phyloP scores from a whole-genome alignment of 2,113 vertebrate genomes.

The Pavo muticus region DNA sequence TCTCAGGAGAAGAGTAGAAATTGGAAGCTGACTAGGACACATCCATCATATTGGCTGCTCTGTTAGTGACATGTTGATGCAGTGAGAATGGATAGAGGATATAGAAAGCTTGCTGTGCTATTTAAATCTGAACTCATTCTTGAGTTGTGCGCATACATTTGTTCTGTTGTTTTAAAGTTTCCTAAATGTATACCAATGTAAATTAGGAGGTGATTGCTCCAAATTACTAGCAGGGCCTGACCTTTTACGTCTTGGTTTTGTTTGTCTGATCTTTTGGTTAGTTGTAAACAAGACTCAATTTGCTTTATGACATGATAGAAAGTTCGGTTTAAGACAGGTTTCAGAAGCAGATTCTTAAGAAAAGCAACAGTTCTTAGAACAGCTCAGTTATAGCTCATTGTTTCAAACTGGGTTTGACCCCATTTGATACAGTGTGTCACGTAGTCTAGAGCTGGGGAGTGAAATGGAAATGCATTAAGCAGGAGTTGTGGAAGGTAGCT shows the following conservation, averaged over 20 bases:
- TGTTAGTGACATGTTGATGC: not conserved
- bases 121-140: not conserved
- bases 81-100: not conserved
- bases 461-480: not conserved
- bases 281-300: not conserved
- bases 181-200: accelerated
- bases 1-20: not conserved
- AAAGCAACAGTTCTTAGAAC: not conserved
- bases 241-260: not conserved
- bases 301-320: not conserved
- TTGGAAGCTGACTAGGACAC: not conserved
- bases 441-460: not conserved
- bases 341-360: not conserved
- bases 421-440: not conserved
- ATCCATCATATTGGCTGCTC: not conserved
- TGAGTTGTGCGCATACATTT: not conserved
- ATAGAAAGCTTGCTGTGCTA: not conserved
- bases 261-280: not conserved
- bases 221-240: not conserved
- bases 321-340: not conserved
- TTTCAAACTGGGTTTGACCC: not conserved
- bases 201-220: not conserved
- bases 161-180: not conserved
- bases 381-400: not conserved
- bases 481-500: not conserved